A percentile compares a stretch with the other conserved stretches of the same genome.
Conservation (phyloP, 2,797 vertebrate species). For the Anguilla obscura region DNA sequence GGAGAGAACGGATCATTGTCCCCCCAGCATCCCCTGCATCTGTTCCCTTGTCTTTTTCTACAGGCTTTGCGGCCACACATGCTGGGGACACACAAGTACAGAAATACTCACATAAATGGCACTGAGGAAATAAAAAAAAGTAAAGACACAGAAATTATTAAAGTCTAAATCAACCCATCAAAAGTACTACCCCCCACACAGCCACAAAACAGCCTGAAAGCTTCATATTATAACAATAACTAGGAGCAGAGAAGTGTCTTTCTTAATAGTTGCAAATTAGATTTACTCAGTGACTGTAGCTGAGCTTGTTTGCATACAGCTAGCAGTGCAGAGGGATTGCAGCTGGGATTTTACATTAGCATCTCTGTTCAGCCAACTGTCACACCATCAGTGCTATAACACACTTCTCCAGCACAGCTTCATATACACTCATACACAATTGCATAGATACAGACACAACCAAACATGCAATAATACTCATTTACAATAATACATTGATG, state of each 20-base stretch:
- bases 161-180: background rate
- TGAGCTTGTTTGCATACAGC: background rate
- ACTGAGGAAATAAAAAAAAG: background rate
- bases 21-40: slow-evolving; percentile 20
- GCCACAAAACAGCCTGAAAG: background rate
- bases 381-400: background rate
- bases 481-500: too few species aligned
- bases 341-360: background rate
- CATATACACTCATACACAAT: background rate
- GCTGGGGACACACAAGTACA: background rate
- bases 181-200: background rate
- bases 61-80: background rate
- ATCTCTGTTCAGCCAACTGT: background rate
- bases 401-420: background rate
- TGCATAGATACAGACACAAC: background rate
- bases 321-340: slow-evolving; percentile 1
- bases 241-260: background rate
- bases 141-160: background rate
- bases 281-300: background rate
- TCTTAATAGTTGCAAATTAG: background rate
- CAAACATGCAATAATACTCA: background rate
- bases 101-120: background rate
- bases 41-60: background rate
- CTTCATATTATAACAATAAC: background rate
- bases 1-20: slow-evolving; percentile 18